Evolutionary conservation across 1,140 invertebrate genomes (phyloP), one percentile per base, ranked within the genome.

Genomic region (Phenacoccus solenopsis): DNA sequence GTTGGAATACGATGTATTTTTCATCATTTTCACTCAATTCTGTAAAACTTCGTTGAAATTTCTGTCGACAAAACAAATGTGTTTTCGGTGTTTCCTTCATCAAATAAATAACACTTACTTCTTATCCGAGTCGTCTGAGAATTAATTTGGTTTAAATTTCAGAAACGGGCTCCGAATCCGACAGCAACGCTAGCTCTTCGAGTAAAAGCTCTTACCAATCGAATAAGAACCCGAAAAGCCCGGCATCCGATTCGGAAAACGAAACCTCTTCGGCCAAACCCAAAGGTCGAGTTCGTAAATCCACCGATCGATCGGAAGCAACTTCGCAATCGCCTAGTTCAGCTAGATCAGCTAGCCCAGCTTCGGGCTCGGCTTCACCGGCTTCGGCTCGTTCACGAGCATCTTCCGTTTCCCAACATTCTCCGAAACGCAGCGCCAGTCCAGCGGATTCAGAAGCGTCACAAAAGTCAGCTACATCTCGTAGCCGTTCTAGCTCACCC

Each of bases 331-430:
- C 76, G n/a, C 80, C 78, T 25, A 73, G 69, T 1, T 72, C 64
- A 21, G 76, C 75, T 32, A 75, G 75, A n/a, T 78, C 77, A 64
- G 75, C 77, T 22, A 73, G 74, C 9, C 73, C 72, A 25, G 59
- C 59, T 64, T 64, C 59, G 9, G 59, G 59, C 25, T 64, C 59
- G 4, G 59, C 59, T 2, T 64, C 59, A 27, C 59, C 59, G 2
- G 75, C 74, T 22, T 75, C 76, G 0, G 77, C 74, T 30, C 74
- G 78, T 24, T 81, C 80, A 0, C 77, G 75, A 22, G 82, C 81
- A 71, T 78, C 80, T 59, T 75, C 76, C 73, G 78, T 76, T 32
- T 78, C 79, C 24, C 74, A 73, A 70, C 76, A 67, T 75, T 72
- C 74, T 28, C 70, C 21, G 32, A 64, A 64, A 64, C 70, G 71